Evolutionary conservation across 1,140 invertebrate species (phyloP), one percentile per base, ranked within the genome.

Genomic region (Lordiphosa stackelbergi): DNA sequence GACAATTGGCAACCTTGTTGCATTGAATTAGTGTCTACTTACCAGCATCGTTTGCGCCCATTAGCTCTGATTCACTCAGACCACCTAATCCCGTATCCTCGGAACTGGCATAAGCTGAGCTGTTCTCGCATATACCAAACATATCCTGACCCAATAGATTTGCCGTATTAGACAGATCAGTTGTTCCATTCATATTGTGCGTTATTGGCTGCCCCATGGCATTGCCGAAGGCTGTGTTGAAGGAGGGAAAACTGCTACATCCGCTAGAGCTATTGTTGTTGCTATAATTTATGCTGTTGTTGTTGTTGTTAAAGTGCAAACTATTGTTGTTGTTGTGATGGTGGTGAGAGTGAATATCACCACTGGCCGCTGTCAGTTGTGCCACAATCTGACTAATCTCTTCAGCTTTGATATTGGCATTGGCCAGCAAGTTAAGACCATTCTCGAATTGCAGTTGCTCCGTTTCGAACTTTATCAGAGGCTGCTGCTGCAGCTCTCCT

Each of bases 81-180:
- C 87, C 89, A 3, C 90, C 90, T 42, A 90, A 78, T 1, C 88
- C 88, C 4, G 90, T 88, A 57, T 91, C 90, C 53, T 91, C 90
- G 5, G 90, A 90, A 78, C 90, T 91, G 53, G 90, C 90, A 63
- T 90, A 90, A 4, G 88, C 87, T 4, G 90, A 91, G 28, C 90
- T 91, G 64, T 90, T 91, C 41, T 90, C 90, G 77, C 89, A 90
- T 22, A 88, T 77, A 3, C 74, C 84, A 28, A 87, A 63, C 61
- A 88, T 75, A 36, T 88, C 84, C 43, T 85, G 86, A 4, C 71
- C 68, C 5, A 87, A 48, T 36, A 86, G 37, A 49, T 73, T 77
- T 12, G 83, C 64, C 0, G 85, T 85, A 24, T 75, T 84, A 40
- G 48, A 60, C 43, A 83, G 41, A 10, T 28, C 28, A 10, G 36